These are phyloP conservation scores for Lordiphosa mommai DNA, from an alignment of 1,140 invertebrate genomes.

Conservation along the genomic window DNA sequence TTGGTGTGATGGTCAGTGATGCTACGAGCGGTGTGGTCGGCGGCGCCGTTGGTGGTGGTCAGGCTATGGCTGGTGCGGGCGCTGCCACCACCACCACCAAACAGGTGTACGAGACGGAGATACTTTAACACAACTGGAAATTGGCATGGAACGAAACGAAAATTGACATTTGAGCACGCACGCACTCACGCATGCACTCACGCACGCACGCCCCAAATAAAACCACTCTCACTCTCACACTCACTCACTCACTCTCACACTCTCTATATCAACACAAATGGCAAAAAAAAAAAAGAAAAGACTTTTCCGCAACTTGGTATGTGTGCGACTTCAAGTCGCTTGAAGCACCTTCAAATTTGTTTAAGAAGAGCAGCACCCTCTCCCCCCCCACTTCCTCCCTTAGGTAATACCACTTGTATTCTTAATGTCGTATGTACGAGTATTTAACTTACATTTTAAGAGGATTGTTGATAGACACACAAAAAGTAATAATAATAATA, in stretches of 20 bases:
- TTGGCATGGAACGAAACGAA: slow-evolving; percentile 77
- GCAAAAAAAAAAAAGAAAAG: no score
- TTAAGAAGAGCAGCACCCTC: no score
- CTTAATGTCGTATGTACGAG: no score
- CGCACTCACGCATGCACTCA: neutral
- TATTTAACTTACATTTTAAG: no score
- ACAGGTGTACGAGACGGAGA: slow-evolving; percentile 93
- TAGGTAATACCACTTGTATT: no score
- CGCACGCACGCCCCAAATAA: neutral
- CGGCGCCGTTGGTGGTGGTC: slow-evolving; percentile 40
- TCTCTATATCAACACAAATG: no score
- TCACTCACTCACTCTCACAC: no score
- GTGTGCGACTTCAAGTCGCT: no score
- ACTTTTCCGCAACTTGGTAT: slow-evolving; percentile 13
- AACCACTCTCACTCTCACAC: neutral
- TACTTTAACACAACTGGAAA: slow-evolving; percentile 84
- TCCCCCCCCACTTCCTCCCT: no score
- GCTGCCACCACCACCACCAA: slow-evolving; percentile 80
- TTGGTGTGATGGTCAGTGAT: slow-evolving; percentile 67
- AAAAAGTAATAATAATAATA: no score
- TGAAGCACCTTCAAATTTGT: neutral
- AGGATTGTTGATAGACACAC: no score
- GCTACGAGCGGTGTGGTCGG: slow-evolving; percentile 67
- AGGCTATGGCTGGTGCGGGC: slow-evolving; percentile 24
- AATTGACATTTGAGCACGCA: slow-evolving; percentile 66